These are phyloP conservation scores for Lepidochrysops patricia DNA, from an alignment of 2,888 invertebrate genomes.

Conservation along the genomic window DNA sequence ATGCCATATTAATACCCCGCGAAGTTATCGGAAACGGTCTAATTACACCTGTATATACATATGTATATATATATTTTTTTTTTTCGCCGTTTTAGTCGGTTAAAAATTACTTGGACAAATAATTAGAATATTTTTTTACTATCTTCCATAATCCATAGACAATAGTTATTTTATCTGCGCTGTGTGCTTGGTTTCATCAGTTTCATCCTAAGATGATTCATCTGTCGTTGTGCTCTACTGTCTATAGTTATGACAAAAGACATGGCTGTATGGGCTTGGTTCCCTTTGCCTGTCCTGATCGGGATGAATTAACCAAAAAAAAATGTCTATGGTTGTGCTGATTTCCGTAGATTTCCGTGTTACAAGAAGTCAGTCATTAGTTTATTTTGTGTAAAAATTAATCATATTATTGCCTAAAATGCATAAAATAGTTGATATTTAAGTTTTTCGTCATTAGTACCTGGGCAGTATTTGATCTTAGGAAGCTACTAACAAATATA, in stretches of 20 bases:
- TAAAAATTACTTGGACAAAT: too few relatives aligned
- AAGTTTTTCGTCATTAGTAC: constrained; percentile 26
- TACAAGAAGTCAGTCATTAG: constrained; percentile 48
- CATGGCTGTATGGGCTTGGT: too few relatives aligned
- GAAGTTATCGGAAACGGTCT: too few relatives aligned
- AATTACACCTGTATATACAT: too few relatives aligned
- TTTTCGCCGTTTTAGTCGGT: too few relatives aligned
- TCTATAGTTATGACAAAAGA: too few relatives aligned
- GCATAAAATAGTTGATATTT: constrained; percentile 19
- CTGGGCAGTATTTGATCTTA: constrained; percentile 23
- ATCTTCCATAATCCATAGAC: neutral
- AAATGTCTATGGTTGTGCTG: constrained; percentile 31
- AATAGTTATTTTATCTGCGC: neutral
- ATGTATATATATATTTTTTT: too few relatives aligned
- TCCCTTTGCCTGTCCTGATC: too few relatives aligned
- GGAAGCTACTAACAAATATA: constrained; percentile 34
- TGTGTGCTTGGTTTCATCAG: neutral
- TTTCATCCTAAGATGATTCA: neutral
- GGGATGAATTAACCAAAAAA: too few relatives aligned
- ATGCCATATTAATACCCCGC: too few relatives aligned
- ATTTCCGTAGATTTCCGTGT: constrained; percentile 46
- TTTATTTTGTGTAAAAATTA: constrained; percentile 23
- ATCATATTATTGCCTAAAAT: constrained; percentile 16
- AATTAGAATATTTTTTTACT: neutral
- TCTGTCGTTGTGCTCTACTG: too few relatives aligned